phyloP scores from a whole-genome alignment of 2,888 invertebrate species.

The Erpobdella octoculata region DNA sequence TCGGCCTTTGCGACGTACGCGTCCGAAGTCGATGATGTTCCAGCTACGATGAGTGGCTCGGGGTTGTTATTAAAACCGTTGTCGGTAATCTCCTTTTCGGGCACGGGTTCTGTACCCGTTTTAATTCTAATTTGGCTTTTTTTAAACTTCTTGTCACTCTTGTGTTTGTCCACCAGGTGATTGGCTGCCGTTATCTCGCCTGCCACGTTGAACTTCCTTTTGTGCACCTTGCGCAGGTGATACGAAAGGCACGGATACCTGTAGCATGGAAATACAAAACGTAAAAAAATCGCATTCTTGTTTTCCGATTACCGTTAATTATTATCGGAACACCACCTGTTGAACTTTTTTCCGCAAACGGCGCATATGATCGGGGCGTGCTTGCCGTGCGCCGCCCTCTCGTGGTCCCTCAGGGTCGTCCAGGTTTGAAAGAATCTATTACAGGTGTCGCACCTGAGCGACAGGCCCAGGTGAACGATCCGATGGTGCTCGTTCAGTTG shows the following conservation, averaged over 20 bases:
- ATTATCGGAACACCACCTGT: not conserved
- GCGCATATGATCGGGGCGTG: slow-evolving; percentile 25
- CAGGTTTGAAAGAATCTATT: slow-evolving; percentile 16
- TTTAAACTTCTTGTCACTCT: not conserved
- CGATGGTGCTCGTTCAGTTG: slow-evolving; percentile 23
- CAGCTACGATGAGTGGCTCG: not conserved
- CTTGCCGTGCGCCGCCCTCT: slow-evolving; percentile 23
- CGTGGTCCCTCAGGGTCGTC: slow-evolving; percentile 25
- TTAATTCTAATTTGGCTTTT: not conserved
- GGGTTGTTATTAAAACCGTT: not conserved
- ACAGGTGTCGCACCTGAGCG: slow-evolving; percentile 11
- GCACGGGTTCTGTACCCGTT: not conserved
- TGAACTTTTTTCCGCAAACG: slow-evolving; percentile 27
- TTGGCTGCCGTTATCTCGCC: slow-evolving; percentile 9
- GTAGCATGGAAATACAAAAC: not conserved
- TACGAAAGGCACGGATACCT: slow-evolving; percentile 26
- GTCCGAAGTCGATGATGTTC: too few relatives aligned
- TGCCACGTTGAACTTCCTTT: slow-evolving; percentile 26
- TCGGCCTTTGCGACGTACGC: too few relatives aligned
- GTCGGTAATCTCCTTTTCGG: not conserved
- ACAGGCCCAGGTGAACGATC: slow-evolving; percentile 23
- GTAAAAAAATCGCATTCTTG: not conserved
- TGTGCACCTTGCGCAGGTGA: slow-evolving; percentile 27
- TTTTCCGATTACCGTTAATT: not conserved
- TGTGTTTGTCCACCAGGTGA: not conserved